Evolutionary conservation across 2,797 vertebrate genomes (phyloP).

Genomic region (Parauchenoglanis punctatus): DNA sequence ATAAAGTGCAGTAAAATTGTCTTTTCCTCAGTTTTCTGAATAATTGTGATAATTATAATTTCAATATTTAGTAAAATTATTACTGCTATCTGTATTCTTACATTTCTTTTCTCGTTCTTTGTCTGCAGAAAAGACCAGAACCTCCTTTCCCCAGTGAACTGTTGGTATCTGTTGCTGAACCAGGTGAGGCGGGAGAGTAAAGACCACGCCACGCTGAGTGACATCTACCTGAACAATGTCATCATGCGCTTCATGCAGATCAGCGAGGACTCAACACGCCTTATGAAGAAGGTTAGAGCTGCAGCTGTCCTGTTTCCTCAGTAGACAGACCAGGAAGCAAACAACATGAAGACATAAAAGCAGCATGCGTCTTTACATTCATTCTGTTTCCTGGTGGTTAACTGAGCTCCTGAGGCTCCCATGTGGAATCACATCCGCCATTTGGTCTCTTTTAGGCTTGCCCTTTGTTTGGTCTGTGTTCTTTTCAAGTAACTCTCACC

Average conservation of each 20-base stretch:
- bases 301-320: neutral
- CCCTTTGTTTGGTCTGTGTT: constrained; percentile 33
- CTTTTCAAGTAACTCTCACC: constrained; percentile 34
- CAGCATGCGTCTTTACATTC: constrained; percentile 3
- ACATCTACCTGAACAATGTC: constrained; percentile 99
- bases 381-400: constrained; percentile 20
- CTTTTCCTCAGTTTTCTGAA: neutral
- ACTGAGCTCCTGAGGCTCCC: constrained; percentile 13
- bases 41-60: neutral
- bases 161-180: constrained; percentile 98
- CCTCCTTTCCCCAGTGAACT: constrained; percentile 95
- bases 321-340: constrained; percentile 17
- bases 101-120: neutral
- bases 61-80: neutral
- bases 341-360: neutral
- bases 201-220: constrained; percentile 94
- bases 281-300: constrained; percentile 92
- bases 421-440: constrained; percentile 18
- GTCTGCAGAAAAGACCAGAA: constrained; percentile 93
- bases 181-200: constrained; percentile 98
- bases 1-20: neutral
- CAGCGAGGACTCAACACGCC: constrained; percentile 94
- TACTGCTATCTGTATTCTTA: neutral
- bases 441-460: constrained; percentile 25
- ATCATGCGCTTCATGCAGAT: constrained; percentile 99